phyloP scores from a whole-genome alignment of 2,888 invertebrate species.

The Parnassius apollo region DNA sequence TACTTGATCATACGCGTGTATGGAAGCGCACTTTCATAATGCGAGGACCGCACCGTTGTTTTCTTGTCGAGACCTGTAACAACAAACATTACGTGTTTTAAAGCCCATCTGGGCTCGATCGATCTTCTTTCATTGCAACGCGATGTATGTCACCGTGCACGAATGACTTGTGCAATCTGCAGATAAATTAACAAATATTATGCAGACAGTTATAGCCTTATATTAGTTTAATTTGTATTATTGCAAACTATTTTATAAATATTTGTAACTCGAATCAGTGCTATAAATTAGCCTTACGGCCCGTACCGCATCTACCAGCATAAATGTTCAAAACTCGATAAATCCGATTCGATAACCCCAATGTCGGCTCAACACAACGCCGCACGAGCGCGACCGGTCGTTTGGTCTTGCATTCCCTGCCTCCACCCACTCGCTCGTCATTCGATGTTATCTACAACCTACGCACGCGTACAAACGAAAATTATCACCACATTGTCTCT shows the following conservation, averaged over 20 bases:
- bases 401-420: slow-evolving; percentile 53
- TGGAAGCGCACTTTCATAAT: slow-evolving; percentile 71
- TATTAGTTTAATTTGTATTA: neutral
- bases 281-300: neutral
- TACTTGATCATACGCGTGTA: slow-evolving; percentile 68
- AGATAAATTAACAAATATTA: neutral
- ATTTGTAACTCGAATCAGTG: neutral
- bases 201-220: neutral
- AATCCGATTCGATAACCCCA: slow-evolving; percentile 34
- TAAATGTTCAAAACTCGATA: slow-evolving; percentile 30
- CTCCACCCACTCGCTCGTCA: slow-evolving; percentile 56
- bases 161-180: slow-evolving; percentile 29
- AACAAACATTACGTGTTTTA: slow-evolving; percentile 55
- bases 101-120: slow-evolving; percentile 43
- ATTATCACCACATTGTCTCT: slow-evolving; percentile 42
- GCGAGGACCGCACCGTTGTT: slow-evolving; percentile 52
- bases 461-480: slow-evolving; percentile 49
- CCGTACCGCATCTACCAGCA: slow-evolving; percentile 1
- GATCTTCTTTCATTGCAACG: slow-evolving; percentile 29
- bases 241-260: neutral
- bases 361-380: slow-evolving; percentile 32
- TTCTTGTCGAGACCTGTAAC: slow-evolving; percentile 67
- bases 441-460: slow-evolving; percentile 54
- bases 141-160: slow-evolving; percentile 21
- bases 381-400: slow-evolving; percentile 41